Evolutionary conservation across 2,888 invertebrate species (phyloP), one percentile per base, ranked within the genome.

Genomic region (Erpobdella octoculata): DNA sequence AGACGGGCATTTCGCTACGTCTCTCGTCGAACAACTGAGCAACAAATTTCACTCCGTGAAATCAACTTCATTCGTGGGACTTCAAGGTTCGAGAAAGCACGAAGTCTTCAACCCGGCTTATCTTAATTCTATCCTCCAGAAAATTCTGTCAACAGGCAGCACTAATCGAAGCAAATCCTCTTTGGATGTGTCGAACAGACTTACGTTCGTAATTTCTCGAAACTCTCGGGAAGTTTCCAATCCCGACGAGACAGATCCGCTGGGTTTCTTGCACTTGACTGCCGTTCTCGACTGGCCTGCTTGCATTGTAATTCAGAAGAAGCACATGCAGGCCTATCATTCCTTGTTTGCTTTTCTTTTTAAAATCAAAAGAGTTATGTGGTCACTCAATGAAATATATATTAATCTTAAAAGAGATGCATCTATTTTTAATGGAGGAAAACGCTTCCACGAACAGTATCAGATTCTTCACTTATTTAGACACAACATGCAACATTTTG

Each of bases 401-500:
- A 1, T 53, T 21, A 53, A 28, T 21, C 28, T 53, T 21, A 53
- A 53, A 28, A 53, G 53, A 28, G 53, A 53, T 53, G 53, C 53
- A 21, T 53, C 53, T 1, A 53, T 53, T 53, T 53, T 53, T 8
- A 21, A 25, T n/a, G 1, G 53, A 53, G 53, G 53, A 8, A 21
- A 53, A 28, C 53, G 28, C 1, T 28, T 25, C 53, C 21, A 53
- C 21, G 28, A 53, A 1, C 53, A 53, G n/a, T 53, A 25, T 53
- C 53, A 53, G 53, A 21, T 25, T 8, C 53, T 53, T 6, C 53
- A 53, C 15, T 28, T 53, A 21, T 53, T 53, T 28, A 9, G 53
- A 53, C 53, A 53, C 53, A 53, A 53, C 53, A 53, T 53, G 53
- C 53, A 53, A 53, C 53, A 53, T 28, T 53, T 53, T 53, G 53